phyloP scores from a whole-genome alignment of 2,797 vertebrate genomes.

The Lemur catta region DNA sequence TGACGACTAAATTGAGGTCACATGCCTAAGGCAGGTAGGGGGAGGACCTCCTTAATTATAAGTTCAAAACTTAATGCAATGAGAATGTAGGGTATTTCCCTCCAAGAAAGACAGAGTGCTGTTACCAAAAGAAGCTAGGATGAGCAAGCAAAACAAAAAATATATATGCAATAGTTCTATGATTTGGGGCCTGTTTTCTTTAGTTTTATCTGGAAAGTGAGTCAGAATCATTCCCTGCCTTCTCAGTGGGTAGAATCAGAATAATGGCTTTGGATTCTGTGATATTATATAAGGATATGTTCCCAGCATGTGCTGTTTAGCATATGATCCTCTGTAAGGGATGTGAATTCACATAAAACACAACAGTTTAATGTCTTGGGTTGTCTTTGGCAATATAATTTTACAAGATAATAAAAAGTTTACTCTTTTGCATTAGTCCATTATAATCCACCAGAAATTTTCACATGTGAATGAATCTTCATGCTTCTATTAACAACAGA shows the following conservation, averaged over 20 bases:
- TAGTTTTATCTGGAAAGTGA: neutral
- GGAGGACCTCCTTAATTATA: neutral
- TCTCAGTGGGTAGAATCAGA: neutral
- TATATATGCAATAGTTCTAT: neutral
- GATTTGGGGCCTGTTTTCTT: neutral
- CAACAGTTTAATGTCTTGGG: neutral
- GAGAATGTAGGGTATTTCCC: neutral
- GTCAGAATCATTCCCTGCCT: neutral
- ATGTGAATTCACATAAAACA: neutral
- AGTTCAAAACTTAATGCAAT: neutral
- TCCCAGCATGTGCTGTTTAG: neutral
- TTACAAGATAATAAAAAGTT: constrained; percentile 22
- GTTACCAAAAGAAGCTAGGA: neutral
- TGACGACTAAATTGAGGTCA: neutral
- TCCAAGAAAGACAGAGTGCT: neutral
- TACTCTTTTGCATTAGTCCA: neutral
- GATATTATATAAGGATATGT: neutral
- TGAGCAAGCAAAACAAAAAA: neutral
- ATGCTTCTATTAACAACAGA: neutral
- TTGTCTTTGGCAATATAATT: neutral
- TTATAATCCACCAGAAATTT: neutral
- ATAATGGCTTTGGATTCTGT: neutral
- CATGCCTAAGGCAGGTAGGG: neutral
- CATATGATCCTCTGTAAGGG: neutral
- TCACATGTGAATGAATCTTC: neutral